Conservation (phyloP, 2,797 vertebrate genomes). For the Melanotaenia nigrans region DNA sequence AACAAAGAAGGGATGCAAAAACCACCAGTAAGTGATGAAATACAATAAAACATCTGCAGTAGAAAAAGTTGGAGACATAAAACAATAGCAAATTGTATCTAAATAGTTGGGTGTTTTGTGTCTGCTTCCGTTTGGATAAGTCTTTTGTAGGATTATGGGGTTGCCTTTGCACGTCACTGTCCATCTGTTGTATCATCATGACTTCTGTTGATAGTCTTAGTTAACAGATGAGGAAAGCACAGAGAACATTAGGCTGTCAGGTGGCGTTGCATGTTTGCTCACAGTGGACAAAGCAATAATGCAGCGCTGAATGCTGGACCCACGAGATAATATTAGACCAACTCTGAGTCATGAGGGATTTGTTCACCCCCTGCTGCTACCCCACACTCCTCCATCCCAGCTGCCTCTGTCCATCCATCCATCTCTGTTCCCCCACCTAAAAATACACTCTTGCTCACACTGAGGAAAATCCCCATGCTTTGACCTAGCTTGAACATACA, state of each 20-base stretch:
- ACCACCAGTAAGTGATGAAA: background rate
- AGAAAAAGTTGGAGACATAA: background rate
- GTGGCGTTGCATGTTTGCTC: constrained; percentile 6
- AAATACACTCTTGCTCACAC: constrained; percentile 79
- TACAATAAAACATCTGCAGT: background rate
- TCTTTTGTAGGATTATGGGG: background rate
- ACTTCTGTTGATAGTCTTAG: background rate
- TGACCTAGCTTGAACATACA: constrained; percentile 40
- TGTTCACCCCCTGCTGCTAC: constrained; percentile 32
- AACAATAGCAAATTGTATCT: too few relatives aligned
- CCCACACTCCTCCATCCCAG: constrained; percentile 65
- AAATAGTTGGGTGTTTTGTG: background rate
- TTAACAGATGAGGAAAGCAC: background rate
- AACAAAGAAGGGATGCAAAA: background rate
- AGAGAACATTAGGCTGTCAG: background rate
- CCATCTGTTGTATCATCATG: background rate
- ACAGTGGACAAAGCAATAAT: constrained; percentile 17
- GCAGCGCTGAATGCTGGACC: constrained; percentile 9
- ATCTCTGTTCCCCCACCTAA: constrained; percentile 64
- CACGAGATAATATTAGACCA: constrained; percentile 62
- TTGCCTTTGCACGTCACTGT: background rate
- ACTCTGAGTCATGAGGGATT: constrained; percentile 72
- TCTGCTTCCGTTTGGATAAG: background rate
- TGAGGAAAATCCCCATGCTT: constrained; percentile 77
- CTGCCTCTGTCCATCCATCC: constrained; percentile 80